A percentile compares a stretch with the other conserved stretches of the same genome.
Evolutionary conservation across 2,113 vertebrate species (phyloP).

Genomic region (Lampris megalopsis): DNA sequence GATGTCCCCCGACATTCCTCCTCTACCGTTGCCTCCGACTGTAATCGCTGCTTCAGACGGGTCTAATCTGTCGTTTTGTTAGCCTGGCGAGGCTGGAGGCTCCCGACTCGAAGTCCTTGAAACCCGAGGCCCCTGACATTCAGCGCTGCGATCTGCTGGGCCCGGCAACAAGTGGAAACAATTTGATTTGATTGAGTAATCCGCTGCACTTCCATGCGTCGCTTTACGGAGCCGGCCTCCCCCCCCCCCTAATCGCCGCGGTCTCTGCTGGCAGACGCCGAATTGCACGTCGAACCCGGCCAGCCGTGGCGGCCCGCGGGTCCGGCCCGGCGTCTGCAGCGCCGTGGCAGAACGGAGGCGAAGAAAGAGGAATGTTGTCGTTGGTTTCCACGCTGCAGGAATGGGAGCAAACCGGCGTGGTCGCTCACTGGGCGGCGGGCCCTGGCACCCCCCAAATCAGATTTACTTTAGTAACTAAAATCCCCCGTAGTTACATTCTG

Average conservation of each 20-base stretch:
- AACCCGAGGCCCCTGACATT: neutral
- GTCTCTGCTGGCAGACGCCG: neutral
- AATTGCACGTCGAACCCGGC: neutral
- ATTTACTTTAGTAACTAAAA: too few species aligned
- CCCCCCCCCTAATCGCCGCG: neutral
- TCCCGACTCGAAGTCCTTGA: neutral
- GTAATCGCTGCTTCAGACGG: slow-evolving; percentile 29
- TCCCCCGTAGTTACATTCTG: too few species aligned
- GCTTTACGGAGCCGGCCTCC: slow-evolving; percentile 15
- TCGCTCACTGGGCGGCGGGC: neutral
- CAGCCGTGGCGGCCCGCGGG: neutral
- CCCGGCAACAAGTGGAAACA: slow-evolving; percentile 42
- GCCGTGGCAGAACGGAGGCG: neutral
- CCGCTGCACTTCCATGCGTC: neutral
- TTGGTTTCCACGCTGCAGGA: slow-evolving; percentile 4
- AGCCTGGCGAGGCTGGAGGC: neutral
- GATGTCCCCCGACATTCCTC: slow-evolving; percentile 1
- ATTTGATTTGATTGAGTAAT: slow-evolving; percentile 43
- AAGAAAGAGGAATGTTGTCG: slow-evolving; percentile 12
- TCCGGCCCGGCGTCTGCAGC: slow-evolving; percentile 7
- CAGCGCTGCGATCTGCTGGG: neutral
- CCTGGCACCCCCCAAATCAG: too few species aligned
- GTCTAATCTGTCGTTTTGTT: slow-evolving; percentile 13
- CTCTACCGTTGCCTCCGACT: slow-evolving; percentile 44
- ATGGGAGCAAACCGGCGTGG: neutral